Percentiles rank a stretch among this genome's conserved stretches.
Evolutionary conservation across 2,113 vertebrate species (phyloP).

Genomic region (Paraplagusia blochii): DNA sequence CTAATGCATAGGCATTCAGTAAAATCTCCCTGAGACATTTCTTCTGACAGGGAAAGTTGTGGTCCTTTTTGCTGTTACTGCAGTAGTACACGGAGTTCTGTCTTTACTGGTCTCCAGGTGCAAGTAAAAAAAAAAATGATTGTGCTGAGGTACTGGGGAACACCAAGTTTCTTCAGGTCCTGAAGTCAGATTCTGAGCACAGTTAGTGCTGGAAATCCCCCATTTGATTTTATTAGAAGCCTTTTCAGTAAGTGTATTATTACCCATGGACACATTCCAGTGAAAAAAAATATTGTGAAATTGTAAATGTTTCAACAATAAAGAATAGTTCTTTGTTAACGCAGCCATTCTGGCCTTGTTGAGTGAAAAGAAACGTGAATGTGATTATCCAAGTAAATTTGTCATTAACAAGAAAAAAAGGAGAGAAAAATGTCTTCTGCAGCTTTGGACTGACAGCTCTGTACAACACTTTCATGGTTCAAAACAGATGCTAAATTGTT

Average conservation of each 20-base stretch:
- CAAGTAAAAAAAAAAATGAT: background rate
- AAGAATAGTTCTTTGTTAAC: too few relatives aligned
- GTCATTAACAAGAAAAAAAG: too few relatives aligned
- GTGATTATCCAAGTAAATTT: too few relatives aligned
- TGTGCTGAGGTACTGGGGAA: background rate
- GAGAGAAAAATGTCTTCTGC: slow-evolving; percentile 1
- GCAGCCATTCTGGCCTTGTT: too few relatives aligned
- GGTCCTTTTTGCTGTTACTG: background rate
- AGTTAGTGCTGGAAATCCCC: background rate
- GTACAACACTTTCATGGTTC: slow-evolving; percentile 5
- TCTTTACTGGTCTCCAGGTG: background rate
- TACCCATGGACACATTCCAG: too few relatives aligned
- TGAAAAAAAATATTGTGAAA: background rate
- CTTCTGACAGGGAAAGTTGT: background rate
- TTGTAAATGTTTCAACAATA: too few relatives aligned
- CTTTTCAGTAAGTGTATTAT: too few relatives aligned
- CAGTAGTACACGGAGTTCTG: background rate
- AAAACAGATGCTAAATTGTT: slow-evolving; percentile 25
- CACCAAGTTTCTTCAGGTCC: background rate
- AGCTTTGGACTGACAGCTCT: slow-evolving; percentile 13
- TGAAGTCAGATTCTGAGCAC: background rate
- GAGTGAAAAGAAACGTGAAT: too few relatives aligned
- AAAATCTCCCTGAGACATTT: background rate
- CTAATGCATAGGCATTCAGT: background rate
- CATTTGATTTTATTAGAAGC: too few relatives aligned